These are phyloP conservation scores for Porites rus DNA, from an alignment of 92 coral and sea anemone species.

Conservation along the genomic window DNA sequence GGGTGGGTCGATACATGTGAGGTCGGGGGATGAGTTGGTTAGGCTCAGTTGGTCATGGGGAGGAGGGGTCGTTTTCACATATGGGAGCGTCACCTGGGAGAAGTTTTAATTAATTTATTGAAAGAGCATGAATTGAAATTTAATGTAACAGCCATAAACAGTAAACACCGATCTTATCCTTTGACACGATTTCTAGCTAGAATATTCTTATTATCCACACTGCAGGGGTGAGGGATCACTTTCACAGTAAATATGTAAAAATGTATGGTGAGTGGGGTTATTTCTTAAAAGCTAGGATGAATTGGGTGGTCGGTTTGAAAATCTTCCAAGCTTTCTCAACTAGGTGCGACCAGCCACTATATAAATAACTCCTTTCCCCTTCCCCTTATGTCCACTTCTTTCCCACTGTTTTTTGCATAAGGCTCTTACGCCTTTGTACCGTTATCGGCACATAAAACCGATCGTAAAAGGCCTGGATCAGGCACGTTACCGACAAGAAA, in stretches of 20 bases:
- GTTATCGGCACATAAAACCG: conserved; percentile 27
- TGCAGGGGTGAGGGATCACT: no score
- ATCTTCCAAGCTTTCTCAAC: no score
- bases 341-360: no score
- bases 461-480: conserved; percentile 46
- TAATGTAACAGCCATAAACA: conserved; percentile 9
- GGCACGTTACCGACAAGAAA: conserved; percentile 45
- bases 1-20: no score
- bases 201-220: no score
- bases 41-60: no score
- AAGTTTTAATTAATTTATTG: not conserved
- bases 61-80: not conserved
- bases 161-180: not conserved
- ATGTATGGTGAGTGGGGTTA: no score
- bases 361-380: conserved; percentile 28
- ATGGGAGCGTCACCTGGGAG: not conserved
- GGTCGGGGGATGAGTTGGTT: no score
- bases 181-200: not conserved
- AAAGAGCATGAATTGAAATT: conserved; percentile 1
- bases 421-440: not conserved
- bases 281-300: no score
- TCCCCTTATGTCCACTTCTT: not conserved
- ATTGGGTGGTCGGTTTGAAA: no score
- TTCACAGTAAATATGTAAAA: no score
- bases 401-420: conserved; percentile 13